Conservation (phyloP, 2,888 invertebrate genomes). For the Drosophila pegasa region DNA sequence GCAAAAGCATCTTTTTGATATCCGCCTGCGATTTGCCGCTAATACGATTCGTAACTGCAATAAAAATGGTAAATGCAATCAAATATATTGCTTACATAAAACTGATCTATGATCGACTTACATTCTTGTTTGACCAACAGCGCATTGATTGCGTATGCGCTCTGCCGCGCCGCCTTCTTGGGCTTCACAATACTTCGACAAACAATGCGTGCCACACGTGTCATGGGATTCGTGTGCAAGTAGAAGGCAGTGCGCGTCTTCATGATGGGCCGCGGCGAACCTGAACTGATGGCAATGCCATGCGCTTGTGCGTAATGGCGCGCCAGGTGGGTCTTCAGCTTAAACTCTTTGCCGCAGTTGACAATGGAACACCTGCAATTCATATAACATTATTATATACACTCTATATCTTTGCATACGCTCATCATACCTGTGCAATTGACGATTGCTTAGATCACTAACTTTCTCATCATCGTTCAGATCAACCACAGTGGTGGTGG, state of each 20-base stretch:
- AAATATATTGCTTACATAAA: background rate
- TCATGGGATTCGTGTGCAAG: constrained; percentile 95
- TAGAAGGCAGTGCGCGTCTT: constrained; percentile 99
- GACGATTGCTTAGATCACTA: constrained; percentile 84
- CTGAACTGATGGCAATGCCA: constrained; percentile 89
- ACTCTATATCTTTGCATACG: background rate
- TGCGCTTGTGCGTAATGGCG: constrained; percentile 97
- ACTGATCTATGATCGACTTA: constrained; percentile 85
- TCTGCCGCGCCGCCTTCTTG: constrained; percentile 94
- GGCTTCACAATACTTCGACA: constrained; percentile 93
- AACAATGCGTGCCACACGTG: constrained; percentile 94
- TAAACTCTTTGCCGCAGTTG: constrained; percentile 98
- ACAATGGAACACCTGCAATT: constrained; percentile 92
- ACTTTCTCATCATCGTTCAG: constrained; percentile 86
- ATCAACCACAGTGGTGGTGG: constrained; percentile 61
- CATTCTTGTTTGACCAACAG: constrained; percentile 95
- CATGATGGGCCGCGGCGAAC: constrained; percentile 96
- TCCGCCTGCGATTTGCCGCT: constrained; percentile 86
- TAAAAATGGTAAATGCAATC: background rate
- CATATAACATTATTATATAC: background rate
- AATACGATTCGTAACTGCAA: constrained; percentile 87
- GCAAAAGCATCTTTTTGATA: constrained; percentile 86
- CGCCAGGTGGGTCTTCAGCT: constrained; percentile 96
- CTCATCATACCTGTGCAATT: constrained; percentile 81
- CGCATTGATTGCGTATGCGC: constrained; percentile 91